These are phyloP conservation scores for Gobiocypris rarus DNA, from an alignment of 2,113 vertebrate genomes.

Conservation along the genomic window DNA sequence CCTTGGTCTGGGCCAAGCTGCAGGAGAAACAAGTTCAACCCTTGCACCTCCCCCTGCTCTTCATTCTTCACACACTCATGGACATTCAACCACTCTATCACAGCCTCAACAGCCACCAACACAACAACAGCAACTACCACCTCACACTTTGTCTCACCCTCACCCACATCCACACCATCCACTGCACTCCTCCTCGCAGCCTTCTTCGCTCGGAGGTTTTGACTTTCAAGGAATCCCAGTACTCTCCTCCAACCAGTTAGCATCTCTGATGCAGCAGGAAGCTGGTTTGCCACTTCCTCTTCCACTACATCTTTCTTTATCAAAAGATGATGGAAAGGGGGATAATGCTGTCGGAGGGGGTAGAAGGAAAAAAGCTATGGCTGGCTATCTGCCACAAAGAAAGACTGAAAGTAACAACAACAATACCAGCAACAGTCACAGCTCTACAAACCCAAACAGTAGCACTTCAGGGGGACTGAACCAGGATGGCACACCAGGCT, in stretches of 20 bases:
- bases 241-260: conserved; percentile 82
- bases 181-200: conserved; percentile 76
- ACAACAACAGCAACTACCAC: conserved; percentile 78
- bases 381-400: conserved; percentile 81
- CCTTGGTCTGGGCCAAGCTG: conserved; percentile 75
- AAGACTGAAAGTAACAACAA: conserved; percentile 73
- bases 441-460: conserved; percentile 72
- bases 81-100: conserved; percentile 71
- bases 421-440: conserved; percentile 68
- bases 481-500: conserved; percentile 73
- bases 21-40: conserved; percentile 72
- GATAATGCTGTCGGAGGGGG: conserved; percentile 73
- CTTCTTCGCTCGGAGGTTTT: conserved; percentile 77
- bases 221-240: conserved; percentile 84
- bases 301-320: conserved; percentile 79
- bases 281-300: conserved; percentile 78
- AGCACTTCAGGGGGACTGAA: conserved; percentile 71
- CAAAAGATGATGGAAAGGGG: conserved; percentile 79
- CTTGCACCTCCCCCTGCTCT: conserved; percentile 79
- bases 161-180: conserved; percentile 79
- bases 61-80: conserved; percentile 78
- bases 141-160: conserved; percentile 77
- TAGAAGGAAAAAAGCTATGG: conserved; percentile 83
- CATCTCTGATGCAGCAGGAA: conserved; percentile 81
- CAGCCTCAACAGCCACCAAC: conserved; percentile 74